Conservation (phyloP, 2,888 invertebrate genomes). For the Autographa gamma region DNA sequence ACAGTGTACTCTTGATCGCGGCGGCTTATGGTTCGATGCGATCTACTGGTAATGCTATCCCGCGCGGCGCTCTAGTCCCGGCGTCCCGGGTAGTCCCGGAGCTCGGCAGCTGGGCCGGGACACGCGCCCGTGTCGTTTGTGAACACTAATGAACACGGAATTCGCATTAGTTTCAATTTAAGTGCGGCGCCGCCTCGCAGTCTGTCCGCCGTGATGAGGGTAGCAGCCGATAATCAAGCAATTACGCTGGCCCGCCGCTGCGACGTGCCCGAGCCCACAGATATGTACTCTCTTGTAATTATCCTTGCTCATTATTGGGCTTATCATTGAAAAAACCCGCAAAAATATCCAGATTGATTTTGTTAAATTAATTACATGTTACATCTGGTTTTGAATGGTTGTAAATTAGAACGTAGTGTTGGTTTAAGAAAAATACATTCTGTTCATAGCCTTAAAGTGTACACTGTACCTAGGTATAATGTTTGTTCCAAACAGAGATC, state of each 20-base stretch:
- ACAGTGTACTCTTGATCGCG: conserved; percentile 12
- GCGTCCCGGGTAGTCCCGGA: too few relatives aligned
- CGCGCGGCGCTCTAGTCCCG: not conserved
- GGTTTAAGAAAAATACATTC: too few relatives aligned
- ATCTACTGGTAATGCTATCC: conserved; percentile 37
- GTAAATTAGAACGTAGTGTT: too few relatives aligned
- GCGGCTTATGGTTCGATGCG: conserved; percentile 20
- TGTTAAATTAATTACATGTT: not conserved
- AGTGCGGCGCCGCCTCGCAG: conserved; percentile 36
- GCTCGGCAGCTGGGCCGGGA: not conserved
- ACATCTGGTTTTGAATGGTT: too few relatives aligned
- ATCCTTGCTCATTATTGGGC: conserved; percentile 13
- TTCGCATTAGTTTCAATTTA: conserved; percentile 52
- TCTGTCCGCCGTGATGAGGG: conserved; percentile 46
- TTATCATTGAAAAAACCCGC: not conserved
- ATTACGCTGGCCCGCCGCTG: conserved; percentile 29
- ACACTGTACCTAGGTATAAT: too few relatives aligned
- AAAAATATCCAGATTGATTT: not conserved
- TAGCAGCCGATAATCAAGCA: conserved; percentile 43
- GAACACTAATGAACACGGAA: conserved; percentile 45
- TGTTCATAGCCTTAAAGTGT: too few relatives aligned
- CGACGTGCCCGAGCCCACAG: conserved; percentile 28
- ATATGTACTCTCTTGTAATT: conserved; percentile 23
- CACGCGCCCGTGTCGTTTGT: conserved; percentile 10
- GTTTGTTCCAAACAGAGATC: too few relatives aligned